Percentiles rank a stretch among this genome's conserved stretches.
phyloP scores from a whole-genome alignment of 2,113 vertebrate genomes.

The Laterallus jamaicensis region DNA sequence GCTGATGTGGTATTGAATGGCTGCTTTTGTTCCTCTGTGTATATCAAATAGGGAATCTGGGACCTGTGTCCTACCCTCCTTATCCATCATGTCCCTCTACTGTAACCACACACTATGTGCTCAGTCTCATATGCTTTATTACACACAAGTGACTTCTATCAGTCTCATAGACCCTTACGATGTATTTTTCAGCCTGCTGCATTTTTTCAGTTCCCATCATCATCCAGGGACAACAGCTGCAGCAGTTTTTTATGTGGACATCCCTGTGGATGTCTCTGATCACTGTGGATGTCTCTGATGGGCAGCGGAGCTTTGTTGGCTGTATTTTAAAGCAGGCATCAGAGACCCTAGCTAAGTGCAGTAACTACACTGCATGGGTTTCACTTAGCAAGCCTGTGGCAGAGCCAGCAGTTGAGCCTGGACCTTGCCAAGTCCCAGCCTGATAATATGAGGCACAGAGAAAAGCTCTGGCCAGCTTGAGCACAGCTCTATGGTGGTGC shows the following conservation, averaged over 20 bases:
- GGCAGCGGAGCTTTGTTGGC: not conserved
- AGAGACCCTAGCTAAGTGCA: not conserved
- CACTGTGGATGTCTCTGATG: not conserved
- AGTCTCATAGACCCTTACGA: not conserved
- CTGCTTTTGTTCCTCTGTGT: not conserved
- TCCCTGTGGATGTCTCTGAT: not conserved
- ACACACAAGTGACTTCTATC: not conserved
- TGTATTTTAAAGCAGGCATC: not conserved
- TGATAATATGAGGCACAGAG: not conserved
- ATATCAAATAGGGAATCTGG: not conserved
- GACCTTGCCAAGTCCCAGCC: not conserved
- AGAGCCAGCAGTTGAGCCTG: not conserved
- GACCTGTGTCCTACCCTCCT: not conserved
- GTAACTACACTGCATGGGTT: not conserved
- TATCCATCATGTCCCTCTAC: not conserved
- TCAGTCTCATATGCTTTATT: accelerated
- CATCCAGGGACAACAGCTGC: not conserved
- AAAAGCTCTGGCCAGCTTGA: not conserved
- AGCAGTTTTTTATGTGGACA: not conserved
- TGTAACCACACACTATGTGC: not conserved
- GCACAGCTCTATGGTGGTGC: not conserved
- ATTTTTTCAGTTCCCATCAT: not conserved
- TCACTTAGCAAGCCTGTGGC: not conserved
- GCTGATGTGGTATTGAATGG: not conserved
- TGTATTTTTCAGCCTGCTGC: not conserved